Conservation (phyloP, 2,888 invertebrate genomes). For the Athetis lepigone region DNA sequence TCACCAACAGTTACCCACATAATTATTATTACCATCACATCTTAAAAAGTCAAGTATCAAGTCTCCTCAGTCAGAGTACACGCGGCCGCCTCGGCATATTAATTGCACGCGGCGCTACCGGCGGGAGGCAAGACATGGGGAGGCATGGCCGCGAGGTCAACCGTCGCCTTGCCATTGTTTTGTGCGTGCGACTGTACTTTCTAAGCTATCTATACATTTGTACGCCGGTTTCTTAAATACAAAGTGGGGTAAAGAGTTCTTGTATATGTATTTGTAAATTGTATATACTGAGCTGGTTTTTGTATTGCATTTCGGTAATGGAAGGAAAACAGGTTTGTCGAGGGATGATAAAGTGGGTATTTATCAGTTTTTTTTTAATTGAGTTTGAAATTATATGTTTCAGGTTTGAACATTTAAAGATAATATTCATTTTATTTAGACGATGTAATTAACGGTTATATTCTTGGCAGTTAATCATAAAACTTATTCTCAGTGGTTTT, state of each 20-base stretch:
- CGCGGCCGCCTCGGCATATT: slow-evolving; percentile 90
- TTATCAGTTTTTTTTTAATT: slow-evolving; percentile 32
- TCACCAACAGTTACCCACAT: not conserved
- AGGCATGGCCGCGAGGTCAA: slow-evolving; percentile 88
- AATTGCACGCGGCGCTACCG: slow-evolving; percentile 91
- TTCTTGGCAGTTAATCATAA: not conserved
- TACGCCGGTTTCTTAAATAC: slow-evolving; percentile 62
- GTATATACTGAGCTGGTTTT: no score
- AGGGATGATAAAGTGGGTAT: slow-evolving; percentile 37
- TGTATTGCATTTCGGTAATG: slow-evolving; percentile 52
- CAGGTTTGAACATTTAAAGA: not conserved
- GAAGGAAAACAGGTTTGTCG: slow-evolving; percentile 47
- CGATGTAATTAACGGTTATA: not conserved
- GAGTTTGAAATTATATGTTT: slow-evolving; percentile 5
- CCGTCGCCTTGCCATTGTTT: slow-evolving; percentile 90
- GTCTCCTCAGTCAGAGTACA: slow-evolving; percentile 63
- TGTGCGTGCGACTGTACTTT: slow-evolving; percentile 85
- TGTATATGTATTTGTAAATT: slow-evolving; percentile 52
- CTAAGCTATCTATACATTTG: slow-evolving; percentile 70
- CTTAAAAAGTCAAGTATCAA: slow-evolving; percentile 71
- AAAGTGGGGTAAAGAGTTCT: slow-evolving; percentile 66
- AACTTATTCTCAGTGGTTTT: not conserved
- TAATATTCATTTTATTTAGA: no score
- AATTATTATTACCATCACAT: not conserved
- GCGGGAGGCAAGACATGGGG: slow-evolving; percentile 86